phyloP scores from a whole-genome alignment of 2,888 invertebrate species.

The Anarsia innoxiella region DNA sequence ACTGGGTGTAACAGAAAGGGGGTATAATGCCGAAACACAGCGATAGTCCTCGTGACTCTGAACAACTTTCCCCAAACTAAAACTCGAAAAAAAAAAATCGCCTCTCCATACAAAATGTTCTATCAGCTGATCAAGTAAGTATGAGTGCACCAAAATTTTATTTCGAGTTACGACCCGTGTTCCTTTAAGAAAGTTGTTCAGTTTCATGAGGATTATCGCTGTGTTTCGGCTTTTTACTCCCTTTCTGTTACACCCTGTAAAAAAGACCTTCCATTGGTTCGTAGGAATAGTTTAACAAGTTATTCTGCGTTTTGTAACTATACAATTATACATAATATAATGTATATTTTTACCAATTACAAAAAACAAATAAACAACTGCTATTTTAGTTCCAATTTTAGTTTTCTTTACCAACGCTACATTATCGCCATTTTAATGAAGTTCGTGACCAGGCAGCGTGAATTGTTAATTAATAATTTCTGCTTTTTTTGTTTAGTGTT shows the following conservation, averaged over 20 bases:
- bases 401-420: neutral
- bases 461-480: neutral
- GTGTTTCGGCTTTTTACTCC: no score
- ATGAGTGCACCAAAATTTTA: neutral
- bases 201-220: neutral
- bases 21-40: no score
- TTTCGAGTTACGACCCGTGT: neutral
- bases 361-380: no score
- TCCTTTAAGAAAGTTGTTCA: neutral
- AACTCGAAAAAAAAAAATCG: constrained; percentile 3
- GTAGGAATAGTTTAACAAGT: no score
- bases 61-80: neutral
- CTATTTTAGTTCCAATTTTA: no score
- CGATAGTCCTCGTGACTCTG: neutral
- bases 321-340: no score
- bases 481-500: no score
- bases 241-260: no score
- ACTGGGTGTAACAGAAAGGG: no score
- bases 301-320: no score
- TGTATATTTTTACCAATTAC: no score
- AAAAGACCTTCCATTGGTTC: no score
- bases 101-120: neutral
- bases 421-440: neutral
- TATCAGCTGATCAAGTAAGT: neutral
- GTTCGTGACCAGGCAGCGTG: neutral